Evolutionary conservation across 2,888 invertebrate genomes (phyloP), one percentile per base, ranked within the genome.

Genomic region (Sminthurinus aureus): DNA sequence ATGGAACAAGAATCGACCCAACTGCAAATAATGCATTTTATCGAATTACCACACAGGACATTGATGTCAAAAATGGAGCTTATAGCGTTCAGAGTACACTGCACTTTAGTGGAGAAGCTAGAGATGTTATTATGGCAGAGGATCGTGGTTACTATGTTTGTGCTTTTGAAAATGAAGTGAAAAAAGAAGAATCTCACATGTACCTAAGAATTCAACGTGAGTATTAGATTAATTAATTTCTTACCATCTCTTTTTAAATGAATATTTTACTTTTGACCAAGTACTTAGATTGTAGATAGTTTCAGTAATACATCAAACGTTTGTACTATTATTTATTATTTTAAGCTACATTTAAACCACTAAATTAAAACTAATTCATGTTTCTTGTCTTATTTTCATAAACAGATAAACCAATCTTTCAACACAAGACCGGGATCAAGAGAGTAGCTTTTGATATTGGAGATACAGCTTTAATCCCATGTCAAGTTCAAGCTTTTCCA

Each of bases 81-180:
- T 94, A 94, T 88, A 96, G 94, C 79, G 95, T 97, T 0, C 95
- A 96, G 89, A 96, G 96, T 89, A 94, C 94, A 85, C 91, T 97
- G 77, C 93, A 93, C 89, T 97, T 97, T 90, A 92, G 92, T 80
- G 96, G 97, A 20, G 94, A 94, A 88, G 94, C 94, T 11, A 92
- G 96, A 84, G 90, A 89, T 58, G 87, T 86, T 58, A 86, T 90
- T 67, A 87, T 89, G 51, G 89, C 97, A 0, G 94, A 94, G 71
- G 97, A 97, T 90, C 93, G 96, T 79, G 97, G 97, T 76, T 93
- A 94, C 80, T 98, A 96, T 90, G 94, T 95, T 2, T 97, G 97
- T 90, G 93, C 94, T 76, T 96, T 96, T 90, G 94, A 95, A 90
- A 97, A 97, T 90, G 96, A 96, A 91, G 96, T 97, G 20, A 95